Conservation (phyloP, 2,888 invertebrate species). For the Panorpa germanica region DNA sequence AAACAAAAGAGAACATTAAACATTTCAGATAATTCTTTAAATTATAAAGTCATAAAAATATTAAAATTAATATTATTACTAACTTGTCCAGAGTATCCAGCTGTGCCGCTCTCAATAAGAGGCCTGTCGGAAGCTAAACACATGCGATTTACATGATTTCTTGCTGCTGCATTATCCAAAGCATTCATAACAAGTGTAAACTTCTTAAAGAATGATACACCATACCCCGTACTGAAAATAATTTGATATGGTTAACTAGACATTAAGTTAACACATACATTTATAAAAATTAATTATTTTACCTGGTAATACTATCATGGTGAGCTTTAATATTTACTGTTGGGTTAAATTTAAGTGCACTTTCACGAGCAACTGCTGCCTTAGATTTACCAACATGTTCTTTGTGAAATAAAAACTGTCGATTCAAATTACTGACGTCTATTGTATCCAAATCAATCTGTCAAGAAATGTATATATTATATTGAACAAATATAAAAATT, state of each 20-base stretch:
- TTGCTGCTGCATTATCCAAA: constrained; percentile 86
- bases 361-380: constrained; percentile 78
- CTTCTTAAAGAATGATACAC: constrained; percentile 75
- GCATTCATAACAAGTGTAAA: constrained; percentile 92
- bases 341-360: constrained; percentile 74
- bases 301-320: constrained; percentile 88
- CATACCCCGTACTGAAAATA: constrained; percentile 63
- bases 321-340: constrained; percentile 74
- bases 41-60: not conserved
- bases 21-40: not conserved
- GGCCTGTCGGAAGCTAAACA: constrained; percentile 90
- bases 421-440: constrained; percentile 95
- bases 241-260: constrained; percentile 10
- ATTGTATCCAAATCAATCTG: constrained; percentile 99
- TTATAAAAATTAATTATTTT: constrained; percentile 19
- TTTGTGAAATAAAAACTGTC: constrained; percentile 97
- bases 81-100: constrained; percentile 88
- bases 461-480: constrained; percentile 20
- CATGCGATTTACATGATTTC: constrained; percentile 98
- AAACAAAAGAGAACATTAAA: constrained; percentile 2
- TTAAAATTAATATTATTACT: constrained; percentile 21
- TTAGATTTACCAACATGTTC: constrained; percentile 98
- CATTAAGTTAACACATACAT: constrained; percentile 5
- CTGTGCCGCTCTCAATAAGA: constrained; percentile 90
- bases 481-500: not conserved